Conservation (phyloP, 2,113 vertebrate genomes). For the Strigops habroptila region DNA sequence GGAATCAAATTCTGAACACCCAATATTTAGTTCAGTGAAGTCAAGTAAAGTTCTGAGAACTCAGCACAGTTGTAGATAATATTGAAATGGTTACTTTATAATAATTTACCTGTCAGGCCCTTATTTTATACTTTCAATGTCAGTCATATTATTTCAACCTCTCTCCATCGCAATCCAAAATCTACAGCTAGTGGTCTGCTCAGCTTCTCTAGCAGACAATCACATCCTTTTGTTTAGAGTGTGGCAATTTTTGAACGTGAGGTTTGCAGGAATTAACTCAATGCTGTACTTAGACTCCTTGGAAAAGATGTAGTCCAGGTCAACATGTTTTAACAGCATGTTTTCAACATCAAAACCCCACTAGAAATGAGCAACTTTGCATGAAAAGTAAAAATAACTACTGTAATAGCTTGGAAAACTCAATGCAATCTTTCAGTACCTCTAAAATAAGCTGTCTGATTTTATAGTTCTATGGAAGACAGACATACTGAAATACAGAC, state of each 20-base stretch:
- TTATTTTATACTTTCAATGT: not conserved
- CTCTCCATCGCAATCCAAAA: not conserved
- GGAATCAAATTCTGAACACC: not conserved
- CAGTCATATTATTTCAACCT: not conserved
- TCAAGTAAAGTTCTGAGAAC: not conserved
- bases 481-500: conserved; percentile 7
- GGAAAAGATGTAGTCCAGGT: not conserved
- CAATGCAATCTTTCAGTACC: not conserved
- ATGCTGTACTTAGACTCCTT: not conserved
- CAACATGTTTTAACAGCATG: not conserved
- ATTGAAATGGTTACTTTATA: not conserved
- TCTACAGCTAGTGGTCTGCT: not conserved
- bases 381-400: conserved; percentile 7
- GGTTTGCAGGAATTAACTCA: not conserved
- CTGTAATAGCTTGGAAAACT: not conserved
- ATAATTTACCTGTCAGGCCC: not conserved
- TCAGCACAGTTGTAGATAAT: not conserved
- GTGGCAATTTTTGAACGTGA: not conserved
- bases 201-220: not conserved
- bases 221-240: not conserved
- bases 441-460: conserved; percentile 44
- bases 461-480: conserved; percentile 39
- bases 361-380: not conserved
- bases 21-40: not conserved
- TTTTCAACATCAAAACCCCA: conserved; percentile 21